Evolutionary conservation across 2,888 invertebrate species (phyloP), one percentile per base, ranked within the genome.

Genomic region (Tenthredo distinguenda): DNA sequence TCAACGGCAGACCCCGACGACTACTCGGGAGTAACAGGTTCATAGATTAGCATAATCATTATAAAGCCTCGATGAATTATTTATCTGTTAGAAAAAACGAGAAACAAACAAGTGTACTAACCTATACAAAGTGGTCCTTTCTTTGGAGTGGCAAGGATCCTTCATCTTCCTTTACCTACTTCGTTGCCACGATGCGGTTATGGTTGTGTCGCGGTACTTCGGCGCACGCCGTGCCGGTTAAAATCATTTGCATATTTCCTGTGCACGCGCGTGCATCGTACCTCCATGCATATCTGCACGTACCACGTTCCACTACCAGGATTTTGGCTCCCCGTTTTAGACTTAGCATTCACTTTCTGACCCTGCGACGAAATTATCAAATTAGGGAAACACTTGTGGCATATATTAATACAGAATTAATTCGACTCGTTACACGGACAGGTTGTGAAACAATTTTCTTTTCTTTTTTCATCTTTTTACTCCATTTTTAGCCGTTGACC

Each of bases 41-140:
- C 92, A 91, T 90, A 89, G 87, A 93, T 93, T 93, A 93, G 92
- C 93, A 93, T 93, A 93, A 93, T 93, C 91, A 91, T 93, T 92
- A 93, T 93, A 92, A 92, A 92, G 91, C 92, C 88, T 90, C 92
- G 90, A 93, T 93, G 93, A 93, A 93, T 93, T 93, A 93, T 93
- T 93, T 93, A 93, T 93, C 91, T 90, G 90, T 91, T 90, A 90
- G 89, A 90, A 90, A 86, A 84, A 81, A 50, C 68, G 43, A 47
- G 87, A 86, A 85, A 84, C 85, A 85, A 88, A 88, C 88, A 87
- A 89, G 86, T 87, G 87, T 86, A 87, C 76, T 77, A 83, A 83
- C 83, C 83, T 34, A 68, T 86, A 87, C 86, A 87, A 87, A 84
- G 86, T 58, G 85, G 87, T 89, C 87, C 87, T 90, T 89, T 88